These are phyloP conservation scores for Zoanthus solanderi DNA, from an alignment of 92 coral and sea anemone genomes.

Conservation along the genomic window DNA sequence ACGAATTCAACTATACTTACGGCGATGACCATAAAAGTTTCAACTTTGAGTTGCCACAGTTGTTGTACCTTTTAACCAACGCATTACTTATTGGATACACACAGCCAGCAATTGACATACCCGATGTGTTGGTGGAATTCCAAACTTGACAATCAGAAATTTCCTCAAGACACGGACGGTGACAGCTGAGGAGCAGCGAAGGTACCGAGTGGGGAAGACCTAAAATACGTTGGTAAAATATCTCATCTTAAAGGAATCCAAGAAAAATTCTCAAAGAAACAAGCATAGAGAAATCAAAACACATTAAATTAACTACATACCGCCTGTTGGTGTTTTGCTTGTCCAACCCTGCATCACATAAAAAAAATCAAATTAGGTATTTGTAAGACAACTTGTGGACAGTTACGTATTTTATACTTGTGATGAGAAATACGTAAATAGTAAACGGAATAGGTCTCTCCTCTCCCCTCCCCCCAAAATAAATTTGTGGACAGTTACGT, in stretches of 20 bases:
- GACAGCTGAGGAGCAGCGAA: conserved; percentile 69
- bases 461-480: no score
- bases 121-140: conserved; percentile 60
- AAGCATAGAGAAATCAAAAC: background rate
- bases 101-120: background rate
- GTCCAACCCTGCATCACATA: conserved; percentile 16
- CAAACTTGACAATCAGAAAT: conserved; percentile 63
- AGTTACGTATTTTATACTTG: no score
- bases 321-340: conserved; percentile 36
- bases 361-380: no score
- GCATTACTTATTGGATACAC: no score
- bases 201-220: conserved; percentile 73
- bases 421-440: no score
- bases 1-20: no score
- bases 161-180: conserved; percentile 63
- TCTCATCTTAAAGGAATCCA: background rate
- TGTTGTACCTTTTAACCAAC: no score
- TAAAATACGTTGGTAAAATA: background rate
- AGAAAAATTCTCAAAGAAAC: background rate
- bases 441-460: no score
- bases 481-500: no score
- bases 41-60: no score
- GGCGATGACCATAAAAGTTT: no score
- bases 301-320: background rate
- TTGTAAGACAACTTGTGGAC: no score